Percentiles rank a stretch among this genome's conserved stretches.
These are phyloP conservation scores for Aphaenogaster floridana DNA, from an alignment of 1,140 invertebrate genomes.

Conservation along the genomic window DNA sequence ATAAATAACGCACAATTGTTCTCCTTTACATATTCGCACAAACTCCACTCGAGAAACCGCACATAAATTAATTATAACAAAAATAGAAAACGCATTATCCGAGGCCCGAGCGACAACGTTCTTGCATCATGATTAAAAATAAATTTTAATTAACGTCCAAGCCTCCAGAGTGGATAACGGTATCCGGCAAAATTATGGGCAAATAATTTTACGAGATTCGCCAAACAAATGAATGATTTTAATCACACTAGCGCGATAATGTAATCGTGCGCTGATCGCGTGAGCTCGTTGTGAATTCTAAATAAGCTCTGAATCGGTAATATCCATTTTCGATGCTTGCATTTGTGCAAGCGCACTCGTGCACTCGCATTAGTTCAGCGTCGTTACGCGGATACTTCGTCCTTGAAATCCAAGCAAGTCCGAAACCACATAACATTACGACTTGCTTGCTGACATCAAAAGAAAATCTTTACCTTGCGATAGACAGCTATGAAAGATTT, in stretches of 20 bases:
- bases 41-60: not conserved
- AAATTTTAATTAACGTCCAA: conserved; percentile 37
- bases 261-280: conserved; percentile 20
- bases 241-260: conserved; percentile 21
- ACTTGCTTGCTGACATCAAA: not conserved
- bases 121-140: conserved; percentile 14
- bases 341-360: conserved; percentile 4
- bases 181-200: conserved; percentile 12
- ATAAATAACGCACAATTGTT: conserved; percentile 53
- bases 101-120: not conserved
- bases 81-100: conserved; percentile 16
- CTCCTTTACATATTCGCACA: not conserved
- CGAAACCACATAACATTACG: not conserved
- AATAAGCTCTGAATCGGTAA: conserved; percentile 41
- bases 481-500: not conserved
- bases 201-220: conserved; percentile 43
- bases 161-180: not conserved
- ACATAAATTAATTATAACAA: conserved; percentile 31
- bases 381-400: conserved; percentile 28
- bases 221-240: conserved; percentile 40
- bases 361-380: conserved; percentile 4
- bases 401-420: conserved; percentile 20
- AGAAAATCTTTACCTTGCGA: not conserved
- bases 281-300: conserved; percentile 20
- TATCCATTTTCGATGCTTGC: conserved; percentile 34